Base-by-base conservation (phyloP, 2,113 vertebrate species). In the Artemisiospiza belli region DNA sequence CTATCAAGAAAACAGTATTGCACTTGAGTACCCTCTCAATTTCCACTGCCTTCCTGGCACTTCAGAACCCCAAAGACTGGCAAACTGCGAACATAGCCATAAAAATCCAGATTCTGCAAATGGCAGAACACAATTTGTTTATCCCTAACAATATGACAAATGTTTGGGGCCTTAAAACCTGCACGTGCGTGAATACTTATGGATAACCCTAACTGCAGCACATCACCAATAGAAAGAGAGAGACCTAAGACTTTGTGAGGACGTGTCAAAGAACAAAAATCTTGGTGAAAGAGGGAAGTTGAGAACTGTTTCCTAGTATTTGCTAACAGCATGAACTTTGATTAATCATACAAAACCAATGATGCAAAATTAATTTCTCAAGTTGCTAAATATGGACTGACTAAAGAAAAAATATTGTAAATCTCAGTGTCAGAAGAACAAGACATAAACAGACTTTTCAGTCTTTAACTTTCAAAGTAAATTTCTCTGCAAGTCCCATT, bases 301-400 rank as follows among this genome's bases (percentile, higher is more conserved):
- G 52, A 85, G 63, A 95, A 94, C 44, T 63, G 73, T 63, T 90
- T 95, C 79, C 59, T 80, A 49, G 37, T 92, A 80, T 80, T 89
- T 87, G 35, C 63, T 90, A 94, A 67, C 30, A 83, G 39, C 0
- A 0, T 0, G 0, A 77, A 74, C 33, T 70, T 83, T 47, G 46
- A 86, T 70, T 83, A 95, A 85, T 91, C 72, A 43, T 35, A 85
- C 39, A 95, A 95, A 81, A 84, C 19, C 54, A 67, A 8, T 30
- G 72, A 88, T 83, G 76, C 90, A 92, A 96, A 94, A 95, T 59
- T 80, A 87, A 83, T 57, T 91, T 46, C 81, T 92, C 8, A 2
- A 88, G 72, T 72, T 83, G 52, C 85, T 83, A 92, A 97, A 78
- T 55, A 80, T 6, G 61, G 79, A 37, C 61, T 37, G 78, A 95